These are phyloP conservation scores for Bradysia coprophila DNA, from an alignment of 1,140 invertebrate species.

Conservation along the genomic window DNA sequence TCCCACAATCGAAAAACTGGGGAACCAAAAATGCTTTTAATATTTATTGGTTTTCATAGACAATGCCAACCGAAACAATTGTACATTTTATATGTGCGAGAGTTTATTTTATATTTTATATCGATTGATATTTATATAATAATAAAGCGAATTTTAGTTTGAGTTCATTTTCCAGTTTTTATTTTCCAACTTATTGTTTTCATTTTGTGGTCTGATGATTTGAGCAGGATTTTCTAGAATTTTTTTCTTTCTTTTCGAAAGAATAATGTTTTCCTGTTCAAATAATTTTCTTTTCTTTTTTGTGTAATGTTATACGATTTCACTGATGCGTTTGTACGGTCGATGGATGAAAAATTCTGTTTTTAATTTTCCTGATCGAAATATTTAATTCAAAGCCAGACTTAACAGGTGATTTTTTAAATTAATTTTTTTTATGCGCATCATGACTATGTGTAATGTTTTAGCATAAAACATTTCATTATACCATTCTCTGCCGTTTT, in stretches of 20 bases:
- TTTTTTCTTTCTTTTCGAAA: not conserved
- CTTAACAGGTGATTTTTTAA: too few relatives aligned
- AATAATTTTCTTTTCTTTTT: not conserved
- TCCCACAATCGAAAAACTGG: not conserved
- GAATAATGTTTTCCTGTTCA: not conserved
- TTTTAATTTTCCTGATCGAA: too few relatives aligned
- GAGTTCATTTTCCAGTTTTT: too few relatives aligned
- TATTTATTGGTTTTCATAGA: not conserved
- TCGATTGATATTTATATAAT: not conserved
- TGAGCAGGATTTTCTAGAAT: not conserved
- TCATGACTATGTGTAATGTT: too few relatives aligned
- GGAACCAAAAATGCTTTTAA: not conserved
- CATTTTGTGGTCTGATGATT: not conserved
- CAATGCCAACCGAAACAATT: not conserved
- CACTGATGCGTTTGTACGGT: not conserved
- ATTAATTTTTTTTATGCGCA: too few relatives aligned
- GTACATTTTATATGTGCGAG: too few relatives aligned
- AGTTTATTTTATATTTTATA: too few relatives aligned
- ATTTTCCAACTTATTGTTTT: not conserved
- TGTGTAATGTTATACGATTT: not conserved
- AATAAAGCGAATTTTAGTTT: not conserved
- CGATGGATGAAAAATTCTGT: not conserved
- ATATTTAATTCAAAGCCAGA: too few relatives aligned
- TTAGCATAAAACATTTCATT: too few relatives aligned
- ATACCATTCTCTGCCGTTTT: too few relatives aligned